Evolutionary conservation across 2,888 invertebrate genomes (phyloP).

Genomic region (Nymphalis polychloros): DNA sequence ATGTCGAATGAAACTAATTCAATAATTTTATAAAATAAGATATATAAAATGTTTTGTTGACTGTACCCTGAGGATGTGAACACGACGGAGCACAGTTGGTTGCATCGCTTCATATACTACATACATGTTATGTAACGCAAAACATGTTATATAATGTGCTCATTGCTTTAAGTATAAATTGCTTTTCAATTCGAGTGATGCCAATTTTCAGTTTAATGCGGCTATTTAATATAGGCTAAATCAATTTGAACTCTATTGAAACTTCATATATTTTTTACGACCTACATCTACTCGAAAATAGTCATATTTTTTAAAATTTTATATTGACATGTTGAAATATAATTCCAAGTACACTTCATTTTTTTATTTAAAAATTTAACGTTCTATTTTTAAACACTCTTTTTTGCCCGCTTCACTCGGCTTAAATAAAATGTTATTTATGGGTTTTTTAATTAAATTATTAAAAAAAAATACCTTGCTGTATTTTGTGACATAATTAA

Average conservation of each 20-base stretch:
- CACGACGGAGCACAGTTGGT: conserved; percentile 15
- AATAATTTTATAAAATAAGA: not conserved
- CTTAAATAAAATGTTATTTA: too few relatives aligned
- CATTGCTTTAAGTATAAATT: conserved; percentile 25
- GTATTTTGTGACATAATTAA: too few relatives aligned
- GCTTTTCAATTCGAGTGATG: conserved; percentile 29
- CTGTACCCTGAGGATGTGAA: not conserved
- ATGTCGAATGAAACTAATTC: too few relatives aligned
- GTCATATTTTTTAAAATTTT: too few relatives aligned
- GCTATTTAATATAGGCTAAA: conserved; percentile 16
- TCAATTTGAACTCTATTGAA: conserved; percentile 3
- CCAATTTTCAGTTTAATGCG: conserved; percentile 12
- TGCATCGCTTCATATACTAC: conserved; percentile 19
- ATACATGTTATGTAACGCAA: conserved; percentile 14
- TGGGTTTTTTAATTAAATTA: too few relatives aligned
- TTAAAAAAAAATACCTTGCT: too few relatives aligned
- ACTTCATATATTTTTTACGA: not conserved
- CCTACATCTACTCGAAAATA: not conserved
- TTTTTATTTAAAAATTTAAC: too few relatives aligned
- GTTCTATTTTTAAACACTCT: not conserved
- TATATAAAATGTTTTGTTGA: not conserved
- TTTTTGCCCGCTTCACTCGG: too few relatives aligned
- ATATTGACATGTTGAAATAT: too few relatives aligned
- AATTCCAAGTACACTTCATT: too few relatives aligned
- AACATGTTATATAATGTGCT: conserved; percentile 14